A percentile compares a stretch with the other conserved stretches of the same genome.
Evolutionary conservation across 2,797 vertebrate genomes (phyloP).

Genomic region (Urophycis tenuis): DNA sequence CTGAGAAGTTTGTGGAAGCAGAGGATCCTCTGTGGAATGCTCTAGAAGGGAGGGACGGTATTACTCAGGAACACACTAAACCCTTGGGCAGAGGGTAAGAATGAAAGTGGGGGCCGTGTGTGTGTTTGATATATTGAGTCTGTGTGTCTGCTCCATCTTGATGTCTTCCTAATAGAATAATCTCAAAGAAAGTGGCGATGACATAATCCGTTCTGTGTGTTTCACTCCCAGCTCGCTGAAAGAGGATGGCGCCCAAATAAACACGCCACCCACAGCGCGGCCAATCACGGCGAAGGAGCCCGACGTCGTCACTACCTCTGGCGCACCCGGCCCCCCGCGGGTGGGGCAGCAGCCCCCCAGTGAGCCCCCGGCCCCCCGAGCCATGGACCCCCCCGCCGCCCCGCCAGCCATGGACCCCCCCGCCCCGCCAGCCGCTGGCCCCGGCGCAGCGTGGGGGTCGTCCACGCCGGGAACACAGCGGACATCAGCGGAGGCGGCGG

Average conservation of each 20-base stretch:
- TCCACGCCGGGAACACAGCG: too few species aligned
- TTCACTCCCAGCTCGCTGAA: conserved; percentile 26
- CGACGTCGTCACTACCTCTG: conserved; percentile 18
- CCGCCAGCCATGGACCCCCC: conserved; percentile 9
- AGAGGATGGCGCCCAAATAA: conserved; percentile 35
- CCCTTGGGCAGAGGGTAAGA: conserved; percentile 66
- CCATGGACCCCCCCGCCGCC: conserved; percentile 29
- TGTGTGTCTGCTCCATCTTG: conserved; percentile 8
- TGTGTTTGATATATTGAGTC: conserved; percentile 11
- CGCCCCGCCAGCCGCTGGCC: conserved; percentile 15
- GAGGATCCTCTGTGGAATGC: conserved; percentile 65
- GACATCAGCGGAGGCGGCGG: too few species aligned
- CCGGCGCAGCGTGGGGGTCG: conserved; percentile 20
- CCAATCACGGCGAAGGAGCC: conserved; percentile 24
- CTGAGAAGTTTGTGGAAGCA: conserved; percentile 41
- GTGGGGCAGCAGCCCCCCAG: conserved; percentile 36
- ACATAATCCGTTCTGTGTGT: background rate
- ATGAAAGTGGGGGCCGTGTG: conserved; percentile 30
- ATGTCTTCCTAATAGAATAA: background rate
- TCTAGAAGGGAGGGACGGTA: conserved; percentile 54
- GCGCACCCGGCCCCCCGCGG: conserved; percentile 28
- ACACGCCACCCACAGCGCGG: conserved; percentile 18
- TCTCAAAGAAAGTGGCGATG: background rate
- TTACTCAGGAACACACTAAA: conserved; percentile 23
- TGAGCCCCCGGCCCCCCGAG: conserved; percentile 36